phyloP scores from a whole-genome alignment of 2,113 vertebrate genomes.

The Mustelus asterias region DNA sequence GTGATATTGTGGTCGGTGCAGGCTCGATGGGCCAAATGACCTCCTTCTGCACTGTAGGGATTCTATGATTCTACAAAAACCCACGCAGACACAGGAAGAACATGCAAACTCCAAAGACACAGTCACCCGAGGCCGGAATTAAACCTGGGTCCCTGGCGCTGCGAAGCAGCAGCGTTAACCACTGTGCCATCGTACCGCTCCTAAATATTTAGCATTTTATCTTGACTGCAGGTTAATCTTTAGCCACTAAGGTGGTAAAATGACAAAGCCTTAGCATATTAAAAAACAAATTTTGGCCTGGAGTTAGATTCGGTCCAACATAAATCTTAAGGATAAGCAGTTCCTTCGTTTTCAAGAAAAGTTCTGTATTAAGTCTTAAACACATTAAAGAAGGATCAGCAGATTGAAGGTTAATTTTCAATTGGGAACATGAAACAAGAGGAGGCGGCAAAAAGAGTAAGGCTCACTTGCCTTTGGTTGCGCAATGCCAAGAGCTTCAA shows the following conservation, averaged over 20 bases:
- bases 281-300: neutral
- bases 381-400: neutral
- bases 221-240: too few relatives aligned
- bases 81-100: too few relatives aligned
- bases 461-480: conserved; percentile 76
- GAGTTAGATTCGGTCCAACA: neutral
- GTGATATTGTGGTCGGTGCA: too few relatives aligned
- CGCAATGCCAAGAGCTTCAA: conserved; percentile 92
- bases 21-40: too few relatives aligned
- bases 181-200: too few relatives aligned
- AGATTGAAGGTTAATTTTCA: neutral
- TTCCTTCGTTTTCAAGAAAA: neutral
- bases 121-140: too few relatives aligned
- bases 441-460: neutral
- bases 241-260: neutral
- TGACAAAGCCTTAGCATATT: neutral
- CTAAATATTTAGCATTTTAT: too few relatives aligned
- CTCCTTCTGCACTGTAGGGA: too few relatives aligned
- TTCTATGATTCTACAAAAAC: too few relatives aligned
- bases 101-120: rapidly evolving
- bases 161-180: too few relatives aligned
- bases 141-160: too few relatives aligned
- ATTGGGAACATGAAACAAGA: neutral
- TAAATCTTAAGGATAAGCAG: neutral
- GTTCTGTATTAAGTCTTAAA: neutral